Percentiles rank a stretch among this genome's conserved stretches.
phyloP scores from a whole-genome alignment of 1,140 invertebrate species.

The Frieseomelitta varia region DNA sequence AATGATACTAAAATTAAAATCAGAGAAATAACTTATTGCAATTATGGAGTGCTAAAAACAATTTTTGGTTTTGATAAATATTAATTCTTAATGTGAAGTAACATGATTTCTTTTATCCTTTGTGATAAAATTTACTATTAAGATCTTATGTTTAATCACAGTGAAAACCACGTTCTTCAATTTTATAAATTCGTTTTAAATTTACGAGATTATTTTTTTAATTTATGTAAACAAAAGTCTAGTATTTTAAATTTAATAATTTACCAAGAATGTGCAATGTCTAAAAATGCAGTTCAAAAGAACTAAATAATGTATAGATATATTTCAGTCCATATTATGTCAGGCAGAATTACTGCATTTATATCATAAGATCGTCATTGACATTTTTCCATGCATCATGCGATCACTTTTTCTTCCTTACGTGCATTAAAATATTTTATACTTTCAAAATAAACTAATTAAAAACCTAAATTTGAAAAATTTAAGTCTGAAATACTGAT shows the following conservation, averaged over 20 bases:
- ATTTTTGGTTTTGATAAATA: slow-evolving; percentile 24
- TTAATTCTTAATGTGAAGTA: slow-evolving; percentile 24
- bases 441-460: slow-evolving; percentile 3
- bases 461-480: slow-evolving; percentile 1
- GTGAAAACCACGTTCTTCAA: not conserved
- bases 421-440: not conserved
- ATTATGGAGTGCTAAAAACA: slow-evolving; percentile 12
- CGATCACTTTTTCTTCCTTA: not conserved
- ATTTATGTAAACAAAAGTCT: slow-evolving; percentile 25
- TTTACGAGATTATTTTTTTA: slow-evolving; percentile 13
- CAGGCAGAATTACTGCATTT: slow-evolving; percentile 24
- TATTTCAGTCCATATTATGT: slow-evolving; percentile 49
- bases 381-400: not conserved
- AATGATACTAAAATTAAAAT: slow-evolving; percentile 23
- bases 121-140: slow-evolving; percentile 27
- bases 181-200: not conserved
- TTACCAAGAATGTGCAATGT: slow-evolving; percentile 15
- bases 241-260: slow-evolving; percentile 19
- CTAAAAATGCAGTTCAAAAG: slow-evolving; percentile 35
- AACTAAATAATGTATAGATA: slow-evolving; percentile 31
- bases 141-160: slow-evolving; percentile 35
- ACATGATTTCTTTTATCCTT: not conserved
- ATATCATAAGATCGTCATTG: slow-evolving; percentile 1
- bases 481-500: slow-evolving; percentile 11
- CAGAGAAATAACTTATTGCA: not conserved